Evolutionary conservation across 2,797 vertebrate species (phyloP).

Genomic region (Tapirus indicus): DNA sequence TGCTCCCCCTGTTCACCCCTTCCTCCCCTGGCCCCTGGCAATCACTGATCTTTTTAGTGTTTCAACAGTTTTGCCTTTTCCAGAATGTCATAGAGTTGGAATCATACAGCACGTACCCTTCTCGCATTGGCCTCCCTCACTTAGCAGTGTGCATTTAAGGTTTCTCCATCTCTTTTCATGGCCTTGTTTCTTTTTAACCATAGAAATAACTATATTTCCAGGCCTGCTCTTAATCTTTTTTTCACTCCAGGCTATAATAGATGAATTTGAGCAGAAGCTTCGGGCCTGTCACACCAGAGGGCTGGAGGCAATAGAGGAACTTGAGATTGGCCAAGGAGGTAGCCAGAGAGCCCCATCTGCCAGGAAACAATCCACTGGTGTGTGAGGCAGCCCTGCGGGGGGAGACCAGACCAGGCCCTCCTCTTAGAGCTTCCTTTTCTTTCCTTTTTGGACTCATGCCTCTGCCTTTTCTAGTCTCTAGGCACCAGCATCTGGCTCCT

Average conservation of each 20-base stretch:
- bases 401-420: background rate
- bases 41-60: background rate
- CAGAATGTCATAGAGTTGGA: background rate
- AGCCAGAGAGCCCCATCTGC: slow-evolving; percentile 80
- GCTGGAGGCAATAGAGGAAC: slow-evolving; percentile 91
- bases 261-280: slow-evolving; percentile 96
- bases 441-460: background rate
- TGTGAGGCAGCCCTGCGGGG: background rate
- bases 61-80: background rate
- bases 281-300: slow-evolving; percentile 93
- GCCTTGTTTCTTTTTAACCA: background rate
- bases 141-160: background rate
- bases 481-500: slow-evolving; percentile 19
- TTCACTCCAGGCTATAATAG: slow-evolving; percentile 89
- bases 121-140: background rate
- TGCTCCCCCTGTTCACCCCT: background rate
- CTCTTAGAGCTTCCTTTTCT: background rate
- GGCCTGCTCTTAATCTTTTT: background rate
- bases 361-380: slow-evolving; percentile 79
- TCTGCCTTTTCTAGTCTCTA: slow-evolving; percentile 38
- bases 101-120: fast-evolving
- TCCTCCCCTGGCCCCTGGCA: background rate
- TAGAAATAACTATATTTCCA: background rate
- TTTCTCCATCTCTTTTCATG: background rate
- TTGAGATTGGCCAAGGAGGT: slow-evolving; percentile 7